Evolutionary conservation across 1,140 invertebrate genomes (phyloP).

Genomic region (Glomeris maerens): DNA sequence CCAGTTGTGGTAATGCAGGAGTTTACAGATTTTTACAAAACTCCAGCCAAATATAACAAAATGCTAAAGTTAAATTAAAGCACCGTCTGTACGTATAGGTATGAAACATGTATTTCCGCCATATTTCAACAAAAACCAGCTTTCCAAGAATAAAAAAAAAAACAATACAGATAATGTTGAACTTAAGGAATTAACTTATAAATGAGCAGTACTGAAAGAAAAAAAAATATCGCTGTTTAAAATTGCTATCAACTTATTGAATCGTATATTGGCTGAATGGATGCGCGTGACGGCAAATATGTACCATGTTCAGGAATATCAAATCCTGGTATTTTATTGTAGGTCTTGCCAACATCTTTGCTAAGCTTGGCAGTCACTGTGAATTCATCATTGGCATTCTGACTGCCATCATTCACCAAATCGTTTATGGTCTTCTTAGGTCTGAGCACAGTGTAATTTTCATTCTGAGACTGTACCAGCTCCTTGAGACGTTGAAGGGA

Average conservation of each 20-base stretch:
- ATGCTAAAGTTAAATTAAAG: too few species aligned
- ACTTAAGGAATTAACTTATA: too few species aligned
- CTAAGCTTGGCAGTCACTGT: neutral
- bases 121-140: too few species aligned
- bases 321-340: constrained; percentile 1
- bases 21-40: too few species aligned
- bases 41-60: too few species aligned
- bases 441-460: neutral
- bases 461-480: neutral
- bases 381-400: constrained; percentile 13
- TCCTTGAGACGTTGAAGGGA: constrained; percentile 6
- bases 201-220: too few species aligned
- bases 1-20: too few species aligned
- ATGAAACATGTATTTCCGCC: too few species aligned
- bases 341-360: neutral
- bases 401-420: constrained; percentile 10
- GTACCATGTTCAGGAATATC: constrained; percentile 8
- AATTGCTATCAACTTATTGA: neutral
- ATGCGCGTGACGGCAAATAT: constrained; percentile 3
- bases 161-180: too few species aligned
- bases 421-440: constrained; percentile 3
- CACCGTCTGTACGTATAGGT: too few species aligned
- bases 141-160: too few species aligned
- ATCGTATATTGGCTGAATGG: neutral
- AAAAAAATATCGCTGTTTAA: too few species aligned